Percentiles rank a stretch among this genome's conserved stretches.
phyloP scores from a whole-genome alignment of 1,140 invertebrate species.

The Drosophila nigromelanica region DNA sequence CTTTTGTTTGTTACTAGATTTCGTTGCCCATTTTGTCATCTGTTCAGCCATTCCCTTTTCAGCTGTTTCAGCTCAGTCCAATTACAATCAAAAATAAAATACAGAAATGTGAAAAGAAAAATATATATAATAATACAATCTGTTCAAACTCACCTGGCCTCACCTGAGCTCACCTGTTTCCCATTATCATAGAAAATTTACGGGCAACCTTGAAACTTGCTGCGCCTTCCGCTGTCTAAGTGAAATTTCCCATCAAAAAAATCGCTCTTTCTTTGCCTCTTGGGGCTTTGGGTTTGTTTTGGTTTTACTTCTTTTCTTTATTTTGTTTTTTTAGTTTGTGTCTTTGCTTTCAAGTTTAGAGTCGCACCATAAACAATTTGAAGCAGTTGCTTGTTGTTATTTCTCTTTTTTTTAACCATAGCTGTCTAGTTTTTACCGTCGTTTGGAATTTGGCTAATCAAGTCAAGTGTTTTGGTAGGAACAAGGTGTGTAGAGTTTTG shows the following conservation, averaged over 20 bases:
- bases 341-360: constrained; percentile 59
- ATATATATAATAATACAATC: constrained; percentile 24
- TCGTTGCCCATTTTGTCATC: constrained; percentile 31
- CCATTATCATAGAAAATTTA: constrained; percentile 45
- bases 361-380: constrained; percentile 69
- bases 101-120: background rate
- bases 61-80: constrained; percentile 8
- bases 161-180: constrained; percentile 30
- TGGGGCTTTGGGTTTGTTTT: constrained; percentile 5
- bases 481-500: background rate
- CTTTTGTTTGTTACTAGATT: constrained; percentile 4
- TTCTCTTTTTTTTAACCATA: constrained; percentile 28
- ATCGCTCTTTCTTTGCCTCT: constrained; percentile 1
- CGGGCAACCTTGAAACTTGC: constrained; percentile 70
- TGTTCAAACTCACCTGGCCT: constrained; percentile 18
- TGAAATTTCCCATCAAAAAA: constrained; percentile 66
- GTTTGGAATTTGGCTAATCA: constrained; percentile 70
- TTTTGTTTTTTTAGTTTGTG: constrained; percentile 9
- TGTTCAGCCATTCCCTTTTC: constrained; percentile 13
- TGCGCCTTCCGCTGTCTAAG: constrained; percentile 56
- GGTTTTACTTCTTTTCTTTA: background rate
- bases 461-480: constrained; percentile 51
- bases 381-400: constrained; percentile 41
- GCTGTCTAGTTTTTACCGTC: constrained; percentile 19
- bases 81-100: constrained; percentile 17